Evolutionary conservation across 2,888 invertebrate genomes (phyloP).

Genomic region (Alviniconcha strummeri): DNA sequence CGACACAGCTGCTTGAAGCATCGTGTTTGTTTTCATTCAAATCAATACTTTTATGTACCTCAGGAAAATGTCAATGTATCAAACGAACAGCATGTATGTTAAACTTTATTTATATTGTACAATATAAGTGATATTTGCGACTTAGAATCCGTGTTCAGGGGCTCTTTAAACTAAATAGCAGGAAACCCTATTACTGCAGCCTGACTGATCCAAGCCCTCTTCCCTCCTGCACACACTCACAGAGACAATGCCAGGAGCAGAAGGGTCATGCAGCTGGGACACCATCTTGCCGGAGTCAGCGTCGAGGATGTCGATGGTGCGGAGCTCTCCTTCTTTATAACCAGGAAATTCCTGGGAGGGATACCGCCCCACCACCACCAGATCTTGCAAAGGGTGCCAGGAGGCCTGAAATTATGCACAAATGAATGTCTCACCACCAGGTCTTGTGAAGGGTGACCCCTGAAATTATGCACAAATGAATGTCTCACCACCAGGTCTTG

Average conservation of each 20-base stretch:
- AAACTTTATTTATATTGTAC: too few relatives aligned
- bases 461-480: conserved; percentile 38
- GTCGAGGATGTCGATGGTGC: conserved; percentile 73
- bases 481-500: conserved; percentile 70
- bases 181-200: too few relatives aligned
- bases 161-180: too few relatives aligned
- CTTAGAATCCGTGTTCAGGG: too few relatives aligned
- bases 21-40: too few relatives aligned
- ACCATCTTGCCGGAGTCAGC: conserved; percentile 65
- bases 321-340: conserved; percentile 53
- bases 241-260: conserved; percentile 56
- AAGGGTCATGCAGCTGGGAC: conserved; percentile 57
- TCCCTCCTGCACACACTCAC: conserved; percentile 42
- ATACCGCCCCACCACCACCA: conserved; percentile 74
- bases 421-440: background rate
- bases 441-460: conserved; percentile 70
- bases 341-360: conserved; percentile 70
- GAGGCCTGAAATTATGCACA: conserved; percentile 62
- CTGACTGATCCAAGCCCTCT: too few relatives aligned
- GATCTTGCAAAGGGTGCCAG: conserved; percentile 74
- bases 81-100: too few relatives aligned
- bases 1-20: too few relatives aligned
- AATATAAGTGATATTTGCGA: too few relatives aligned
- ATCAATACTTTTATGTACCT: too few relatives aligned
- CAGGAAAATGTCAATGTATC: too few relatives aligned